Percentiles rank a stretch among this genome's conserved stretches.
These are phyloP conservation scores for Misgurnus mizolepis DNA, from an alignment of 2,113 vertebrate species.

Conservation along the genomic window DNA sequence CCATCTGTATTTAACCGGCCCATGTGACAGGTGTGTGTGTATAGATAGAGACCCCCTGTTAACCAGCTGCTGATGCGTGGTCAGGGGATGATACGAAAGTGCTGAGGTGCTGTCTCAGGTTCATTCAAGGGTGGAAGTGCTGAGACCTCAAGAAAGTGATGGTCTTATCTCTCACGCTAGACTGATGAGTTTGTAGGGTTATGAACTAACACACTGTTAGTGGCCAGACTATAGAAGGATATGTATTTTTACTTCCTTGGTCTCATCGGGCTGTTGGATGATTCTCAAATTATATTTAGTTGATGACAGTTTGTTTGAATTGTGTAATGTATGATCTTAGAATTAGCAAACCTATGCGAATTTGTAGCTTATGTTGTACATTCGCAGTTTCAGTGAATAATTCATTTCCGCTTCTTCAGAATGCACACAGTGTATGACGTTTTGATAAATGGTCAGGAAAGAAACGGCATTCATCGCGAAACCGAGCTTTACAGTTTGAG, in stretches of 20 bases:
- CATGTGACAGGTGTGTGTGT: slow-evolving; percentile 17
- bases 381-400: neutral
- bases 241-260: neutral
- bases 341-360: neutral
- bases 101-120: slow-evolving; percentile 38
- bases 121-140: slow-evolving; percentile 21
- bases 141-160: slow-evolving; percentile 28
- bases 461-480: slow-evolving; percentile 3
- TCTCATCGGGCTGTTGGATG: neutral
- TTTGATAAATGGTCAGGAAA: slow-evolving; percentile 11
- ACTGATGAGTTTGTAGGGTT: neutral
- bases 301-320: neutral
- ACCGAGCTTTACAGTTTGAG: neutral
- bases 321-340: neutral
- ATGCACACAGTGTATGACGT: neutral
- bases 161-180: neutral
- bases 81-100: slow-evolving; percentile 22
- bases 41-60: neutral
- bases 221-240: neutral
- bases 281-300: neutral
- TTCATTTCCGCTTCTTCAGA: neutral
- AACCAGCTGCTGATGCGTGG: slow-evolving; percentile 14
- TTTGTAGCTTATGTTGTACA: neutral
- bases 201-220: neutral
- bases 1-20: slow-evolving; percentile 13